Percentiles rank a stretch among this genome's conserved stretches.
phyloP scores from a whole-genome alignment of 1,140 invertebrate genomes.

The Drosophila saltans region DNA sequence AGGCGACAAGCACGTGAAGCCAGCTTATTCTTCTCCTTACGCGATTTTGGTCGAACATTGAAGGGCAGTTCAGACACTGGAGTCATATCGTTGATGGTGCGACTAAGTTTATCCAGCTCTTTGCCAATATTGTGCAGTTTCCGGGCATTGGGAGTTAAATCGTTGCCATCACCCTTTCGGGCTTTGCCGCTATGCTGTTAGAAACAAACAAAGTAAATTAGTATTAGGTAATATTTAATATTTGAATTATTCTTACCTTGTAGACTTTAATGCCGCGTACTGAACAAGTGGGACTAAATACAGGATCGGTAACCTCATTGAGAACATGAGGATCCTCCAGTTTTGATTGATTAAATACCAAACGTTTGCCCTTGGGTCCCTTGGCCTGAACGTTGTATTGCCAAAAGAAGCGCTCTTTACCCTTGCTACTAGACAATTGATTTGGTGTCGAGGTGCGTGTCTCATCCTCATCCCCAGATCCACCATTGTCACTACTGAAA shows the following conservation, averaged over 20 bases:
- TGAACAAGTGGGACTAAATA: slow-evolving; percentile 95
- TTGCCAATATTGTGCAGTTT: slow-evolving; percentile 95
- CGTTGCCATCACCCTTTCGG: slow-evolving; percentile 98
- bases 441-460: slow-evolving; percentile 83
- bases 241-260: slow-evolving; percentile 51
- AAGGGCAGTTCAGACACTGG: slow-evolving; percentile 96
- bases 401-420: slow-evolving; percentile 97
- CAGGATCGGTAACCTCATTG: slow-evolving; percentile 94
- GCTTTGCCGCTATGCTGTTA: slow-evolving; percentile 92
- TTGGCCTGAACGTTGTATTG: slow-evolving; percentile 99
- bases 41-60: slow-evolving; percentile 93
- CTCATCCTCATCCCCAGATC: slow-evolving; percentile 89
- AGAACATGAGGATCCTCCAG: slow-evolving; percentile 96
- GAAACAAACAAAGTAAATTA: slow-evolving; percentile 1
- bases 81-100: slow-evolving; percentile 97
- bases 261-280: slow-evolving; percentile 94
- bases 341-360: slow-evolving; percentile 90
- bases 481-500: slow-evolving; percentile 91
- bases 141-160: slow-evolving; percentile 96
- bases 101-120: slow-evolving; percentile 95
- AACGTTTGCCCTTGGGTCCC: slow-evolving; percentile 96
- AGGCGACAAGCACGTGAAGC: slow-evolving; percentile 97
- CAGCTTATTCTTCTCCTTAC: slow-evolving; percentile 99
- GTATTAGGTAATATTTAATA: neutral
- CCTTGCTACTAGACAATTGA: slow-evolving; percentile 84